Evolutionary conservation across 2,797 vertebrate genomes (phyloP).

Genomic region (Chloroceryle amazona): DNA sequence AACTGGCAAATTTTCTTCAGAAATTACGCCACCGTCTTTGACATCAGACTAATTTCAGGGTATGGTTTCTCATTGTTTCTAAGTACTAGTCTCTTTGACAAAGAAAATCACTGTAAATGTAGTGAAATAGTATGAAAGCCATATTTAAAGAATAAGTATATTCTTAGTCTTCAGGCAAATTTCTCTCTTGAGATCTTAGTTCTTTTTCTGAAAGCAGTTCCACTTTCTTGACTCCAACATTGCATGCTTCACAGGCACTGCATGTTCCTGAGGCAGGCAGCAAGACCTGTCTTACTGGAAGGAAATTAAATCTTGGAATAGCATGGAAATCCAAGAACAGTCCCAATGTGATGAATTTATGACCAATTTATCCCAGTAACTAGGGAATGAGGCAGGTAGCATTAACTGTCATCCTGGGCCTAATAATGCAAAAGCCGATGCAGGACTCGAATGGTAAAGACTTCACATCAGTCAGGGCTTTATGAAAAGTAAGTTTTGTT

Average conservation of each 20-base stretch:
- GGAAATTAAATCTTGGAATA: not conserved
- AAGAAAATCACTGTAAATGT: not conserved
- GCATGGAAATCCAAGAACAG: not conserved
- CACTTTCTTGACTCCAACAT: not conserved
- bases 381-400: not conserved
- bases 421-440: not conserved
- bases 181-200: not conserved
- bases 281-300: not conserved
- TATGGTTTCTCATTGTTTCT: not conserved
- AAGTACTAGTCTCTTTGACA: not conserved
- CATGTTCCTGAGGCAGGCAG: not conserved
- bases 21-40: accelerated
- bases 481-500: not conserved
- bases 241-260: not conserved
- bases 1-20: not conserved
- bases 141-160: not conserved
- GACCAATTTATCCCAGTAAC: not conserved
- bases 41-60: not conserved
- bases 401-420: not conserved
- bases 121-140: not conserved
- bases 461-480: not conserved
- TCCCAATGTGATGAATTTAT: not conserved
- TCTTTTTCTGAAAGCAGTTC: not conserved
- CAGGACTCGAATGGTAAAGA: not conserved
- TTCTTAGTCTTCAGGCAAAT: not conserved